Conservation (phyloP, 2,113 vertebrate genomes). For the Lepisosteus oculatus region DNA sequence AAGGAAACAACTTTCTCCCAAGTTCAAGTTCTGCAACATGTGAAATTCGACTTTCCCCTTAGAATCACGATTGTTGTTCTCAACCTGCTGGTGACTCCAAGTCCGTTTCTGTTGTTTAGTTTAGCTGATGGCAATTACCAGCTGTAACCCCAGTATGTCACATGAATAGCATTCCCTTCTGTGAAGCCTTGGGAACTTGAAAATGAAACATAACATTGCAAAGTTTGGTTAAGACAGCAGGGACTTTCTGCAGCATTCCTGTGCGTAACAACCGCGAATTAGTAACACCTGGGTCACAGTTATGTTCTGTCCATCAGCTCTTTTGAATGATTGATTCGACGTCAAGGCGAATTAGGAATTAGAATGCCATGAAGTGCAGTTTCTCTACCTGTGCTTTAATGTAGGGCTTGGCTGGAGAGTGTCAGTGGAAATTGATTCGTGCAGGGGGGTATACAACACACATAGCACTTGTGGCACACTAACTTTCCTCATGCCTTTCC, state of each 20-base stretch:
- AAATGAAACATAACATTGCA: slow-evolving; percentile 1
- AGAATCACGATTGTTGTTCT: no score
- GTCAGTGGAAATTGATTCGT: not conserved
- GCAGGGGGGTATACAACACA: no score
- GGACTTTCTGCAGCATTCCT: not conserved
- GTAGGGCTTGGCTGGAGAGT: not conserved
- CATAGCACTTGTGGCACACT: no score
- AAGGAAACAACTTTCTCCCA: no score
- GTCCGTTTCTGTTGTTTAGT: not conserved
- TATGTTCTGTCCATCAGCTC: not conserved
- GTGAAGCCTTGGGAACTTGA: not conserved
- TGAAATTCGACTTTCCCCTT: no score
- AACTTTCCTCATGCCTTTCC: no score
- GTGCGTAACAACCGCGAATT: not conserved
- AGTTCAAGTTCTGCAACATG: no score
- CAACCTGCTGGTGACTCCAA: not conserved
- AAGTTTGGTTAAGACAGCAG: not conserved
- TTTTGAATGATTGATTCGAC: slow-evolving; percentile 9
- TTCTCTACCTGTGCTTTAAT: not conserved
- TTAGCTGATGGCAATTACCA: slow-evolving; percentile 1
- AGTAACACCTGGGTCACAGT: slow-evolving; percentile 9
- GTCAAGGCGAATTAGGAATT: not conserved
- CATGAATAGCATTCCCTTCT: not conserved
- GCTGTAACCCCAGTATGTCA: not conserved
- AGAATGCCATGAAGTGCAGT: slow-evolving; percentile 6